These are phyloP conservation scores for Aporrectodea caliginosa DNA, from an alignment of 1,140 invertebrate species.

Conservation along the genomic window DNA sequence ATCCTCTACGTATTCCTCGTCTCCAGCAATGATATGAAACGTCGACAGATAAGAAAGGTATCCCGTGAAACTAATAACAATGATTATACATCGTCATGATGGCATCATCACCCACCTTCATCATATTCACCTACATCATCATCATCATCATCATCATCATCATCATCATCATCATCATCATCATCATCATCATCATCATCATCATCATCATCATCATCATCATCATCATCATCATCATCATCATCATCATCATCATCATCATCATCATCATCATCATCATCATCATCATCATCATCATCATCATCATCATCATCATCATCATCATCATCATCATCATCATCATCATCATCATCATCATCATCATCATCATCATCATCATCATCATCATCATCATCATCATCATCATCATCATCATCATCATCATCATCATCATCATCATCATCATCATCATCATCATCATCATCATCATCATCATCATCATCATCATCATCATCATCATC, in stretches of 20 bases:
- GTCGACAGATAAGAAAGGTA: no score
- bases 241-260: slow-evolving; percentile 27
- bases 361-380: slow-evolving; percentile 17
- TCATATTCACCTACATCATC: no score
- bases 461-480: no score
- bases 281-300: slow-evolving; percentile 18
- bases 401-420: no score
- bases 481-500: no score
- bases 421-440: no score
- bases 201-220: slow-evolving; percentile 1
- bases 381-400: slow-evolving; percentile 20
- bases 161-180: not conserved
- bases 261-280: slow-evolving; percentile 24
- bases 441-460: no score
- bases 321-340: slow-evolving; percentile 18
- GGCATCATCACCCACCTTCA: not conserved
- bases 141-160: not conserved
- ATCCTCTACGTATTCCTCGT: no score
- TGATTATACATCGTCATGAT: not conserved
- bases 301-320: slow-evolving; percentile 26
- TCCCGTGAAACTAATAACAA: no score
- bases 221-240: slow-evolving; percentile 14
- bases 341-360: slow-evolving; percentile 19
- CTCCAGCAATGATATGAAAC: no score
- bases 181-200: not conserved